Conservation (phyloP, 2,797 vertebrate genomes). For the Neosilurus mollespiculum region DNA sequence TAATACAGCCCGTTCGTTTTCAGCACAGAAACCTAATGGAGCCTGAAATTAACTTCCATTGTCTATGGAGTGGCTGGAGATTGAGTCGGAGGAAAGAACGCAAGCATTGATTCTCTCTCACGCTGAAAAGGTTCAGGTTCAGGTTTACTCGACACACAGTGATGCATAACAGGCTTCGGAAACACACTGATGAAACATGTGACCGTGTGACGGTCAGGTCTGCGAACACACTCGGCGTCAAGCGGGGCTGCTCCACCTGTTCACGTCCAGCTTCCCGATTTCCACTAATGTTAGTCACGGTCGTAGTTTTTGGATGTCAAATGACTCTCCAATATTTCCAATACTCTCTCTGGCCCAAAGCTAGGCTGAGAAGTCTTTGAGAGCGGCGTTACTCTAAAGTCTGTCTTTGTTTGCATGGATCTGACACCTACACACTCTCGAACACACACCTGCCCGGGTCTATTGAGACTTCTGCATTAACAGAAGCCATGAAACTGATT, state of each 20-base stretch:
- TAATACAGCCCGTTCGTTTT: slow-evolving; percentile 40
- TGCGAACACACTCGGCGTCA: slow-evolving; percentile 23
- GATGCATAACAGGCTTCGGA: neutral
- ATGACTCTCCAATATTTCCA: neutral
- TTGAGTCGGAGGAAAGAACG: slow-evolving; percentile 43
- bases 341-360: slow-evolving; percentile 7
- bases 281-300: neutral
- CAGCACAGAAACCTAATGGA: slow-evolving; percentile 56
- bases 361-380: slow-evolving; percentile 4
- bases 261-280: neutral
- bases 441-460: neutral
- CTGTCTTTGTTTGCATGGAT: slow-evolving; percentile 23
- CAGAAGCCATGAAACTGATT: neutral
- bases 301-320: neutral
- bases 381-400: slow-evolving; percentile 12
- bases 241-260: slow-evolving; percentile 11
- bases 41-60: slow-evolving; percentile 58
- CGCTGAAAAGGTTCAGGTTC: neutral
- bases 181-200: slow-evolving; percentile 21
- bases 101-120: neutral
- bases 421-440: neutral
- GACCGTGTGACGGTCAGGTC: slow-evolving; percentile 15
- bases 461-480: slow-evolving; percentile 8
- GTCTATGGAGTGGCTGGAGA: slow-evolving; percentile 53
- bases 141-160: slow-evolving; percentile 25